Base-by-base conservation (phyloP, 2,888 invertebrate genomes). In the Thymelicus sylvestris region DNA sequence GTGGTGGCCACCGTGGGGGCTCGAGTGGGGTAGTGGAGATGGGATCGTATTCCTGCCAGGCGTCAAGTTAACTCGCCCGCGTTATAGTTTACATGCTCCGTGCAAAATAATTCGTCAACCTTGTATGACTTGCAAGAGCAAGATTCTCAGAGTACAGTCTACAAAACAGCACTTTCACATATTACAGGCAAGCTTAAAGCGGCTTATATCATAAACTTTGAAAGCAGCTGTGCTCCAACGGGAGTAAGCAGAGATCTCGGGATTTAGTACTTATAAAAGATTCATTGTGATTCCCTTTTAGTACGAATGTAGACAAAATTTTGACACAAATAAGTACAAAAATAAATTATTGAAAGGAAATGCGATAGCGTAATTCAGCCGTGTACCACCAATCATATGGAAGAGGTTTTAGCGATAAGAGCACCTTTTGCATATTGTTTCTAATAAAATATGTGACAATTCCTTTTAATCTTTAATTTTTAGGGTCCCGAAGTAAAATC, bases 251-350 rank as follows among this genome's bases (percentile, higher is more conserved):
- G 52, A 50, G 65, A 70, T 70, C 66, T 52, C 66, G 66, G 44
- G 65, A 66, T 71, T 71, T 71, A 71, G 66, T 66, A 41, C 70
- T 71, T 71, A 71, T 71, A 71, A 71, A 71, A 71, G 70, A 71
- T 71, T 71, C 70, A 71, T 61, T 66, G 13, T 8, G 61, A 52
- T 65, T 66, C 66, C 38, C 61, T 55, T 61, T 13, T 66, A 13
- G 65, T 50, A n/a, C 52, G 7, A 38, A 31, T 10, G 52, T 8
- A 44, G 64, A 64, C 15, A 61, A 61, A 66, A 66, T 55, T 71
- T 65, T 59, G 61, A 65, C 47, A 38, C n/a, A 48, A 63, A n/a
- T 39, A 61, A 8, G 24, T 64, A 38, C 44, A 44, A 41, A 44
- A 31, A 38, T 38, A 38, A 6, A 15, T 61, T 13, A 7, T 19